Conservation (phyloP, 1,140 invertebrate species). For the Mylabris phalerata region DNA sequence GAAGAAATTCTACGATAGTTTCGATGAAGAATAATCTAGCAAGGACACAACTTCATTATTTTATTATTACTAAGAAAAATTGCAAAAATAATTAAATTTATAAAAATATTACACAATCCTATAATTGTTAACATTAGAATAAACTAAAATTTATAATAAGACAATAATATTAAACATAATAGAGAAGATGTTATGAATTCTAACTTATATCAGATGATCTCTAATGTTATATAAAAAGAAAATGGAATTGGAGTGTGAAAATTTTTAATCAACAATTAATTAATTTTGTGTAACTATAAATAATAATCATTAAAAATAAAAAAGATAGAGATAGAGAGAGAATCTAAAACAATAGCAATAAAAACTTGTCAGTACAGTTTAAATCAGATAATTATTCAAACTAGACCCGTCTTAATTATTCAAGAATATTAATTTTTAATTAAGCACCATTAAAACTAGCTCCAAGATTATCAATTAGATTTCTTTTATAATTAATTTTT, state of each 20-base stretch:
- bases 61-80: no score
- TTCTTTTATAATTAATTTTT: not conserved
- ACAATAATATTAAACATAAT: no score
- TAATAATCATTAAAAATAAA: not conserved
- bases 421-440: slow-evolving; percentile 1
- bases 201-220: slow-evolving; percentile 5
- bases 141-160: no score
- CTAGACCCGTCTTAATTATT: not conserved
- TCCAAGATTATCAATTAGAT: not conserved
- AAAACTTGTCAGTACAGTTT: not conserved
- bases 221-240: slow-evolving; percentile 1
- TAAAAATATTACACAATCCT: no score
- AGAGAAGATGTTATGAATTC: not conserved
- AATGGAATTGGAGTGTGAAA: slow-evolving; percentile 14
- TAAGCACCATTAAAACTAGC: slow-evolving; percentile 2
- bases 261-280: not conserved
- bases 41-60: no score
- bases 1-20: no score
- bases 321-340: not conserved
- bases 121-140: no score
- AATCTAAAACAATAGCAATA: not conserved
- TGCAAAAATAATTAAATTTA: no score
- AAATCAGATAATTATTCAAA: slow-evolving; percentile 4
- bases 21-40: no score
- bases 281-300: not conserved